Conservation (phyloP, 2,113 vertebrate genomes). For the Antidorcas marsupialis region DNA sequence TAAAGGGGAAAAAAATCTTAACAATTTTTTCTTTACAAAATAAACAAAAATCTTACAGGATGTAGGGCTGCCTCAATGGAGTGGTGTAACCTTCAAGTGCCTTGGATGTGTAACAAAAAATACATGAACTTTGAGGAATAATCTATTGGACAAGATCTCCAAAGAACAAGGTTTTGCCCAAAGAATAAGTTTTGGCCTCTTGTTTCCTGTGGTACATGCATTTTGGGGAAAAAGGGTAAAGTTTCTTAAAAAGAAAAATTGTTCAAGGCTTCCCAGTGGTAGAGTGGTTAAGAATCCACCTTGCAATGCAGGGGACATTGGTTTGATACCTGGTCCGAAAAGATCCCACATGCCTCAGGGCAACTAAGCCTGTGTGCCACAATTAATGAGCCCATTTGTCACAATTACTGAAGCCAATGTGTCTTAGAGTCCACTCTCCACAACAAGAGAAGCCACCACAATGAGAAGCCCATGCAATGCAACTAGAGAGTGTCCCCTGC, state of each 20-base stretch:
- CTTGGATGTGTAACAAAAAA: not conserved
- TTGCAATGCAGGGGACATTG: not conserved
- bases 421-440: not conserved
- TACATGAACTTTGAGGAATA: not conserved
- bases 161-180: not conserved
- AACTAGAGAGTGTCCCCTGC: not conserved
- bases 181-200: not conserved
- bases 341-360: not conserved
- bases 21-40: not conserved
- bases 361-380: not conserved
- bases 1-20: not conserved
- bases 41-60: not conserved
- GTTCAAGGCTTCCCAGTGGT: not conserved
- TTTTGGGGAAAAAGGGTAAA: too few relatives aligned
- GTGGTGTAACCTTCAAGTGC: not conserved
- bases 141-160: not conserved
- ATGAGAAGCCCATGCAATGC: not conserved
- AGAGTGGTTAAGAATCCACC: not conserved
- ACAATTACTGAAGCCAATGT: not conserved
- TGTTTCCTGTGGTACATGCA: not conserved
- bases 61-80: not conserved
- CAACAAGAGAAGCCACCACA: not conserved
- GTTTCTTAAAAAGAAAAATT: not conserved
- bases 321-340: fast-evolving
- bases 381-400: not conserved